A percentile compares a stretch with the other conserved stretches of the same genome.
Evolutionary conservation across 2,797 vertebrate species (phyloP).

Genomic region (Lagodon rhomboides): DNA sequence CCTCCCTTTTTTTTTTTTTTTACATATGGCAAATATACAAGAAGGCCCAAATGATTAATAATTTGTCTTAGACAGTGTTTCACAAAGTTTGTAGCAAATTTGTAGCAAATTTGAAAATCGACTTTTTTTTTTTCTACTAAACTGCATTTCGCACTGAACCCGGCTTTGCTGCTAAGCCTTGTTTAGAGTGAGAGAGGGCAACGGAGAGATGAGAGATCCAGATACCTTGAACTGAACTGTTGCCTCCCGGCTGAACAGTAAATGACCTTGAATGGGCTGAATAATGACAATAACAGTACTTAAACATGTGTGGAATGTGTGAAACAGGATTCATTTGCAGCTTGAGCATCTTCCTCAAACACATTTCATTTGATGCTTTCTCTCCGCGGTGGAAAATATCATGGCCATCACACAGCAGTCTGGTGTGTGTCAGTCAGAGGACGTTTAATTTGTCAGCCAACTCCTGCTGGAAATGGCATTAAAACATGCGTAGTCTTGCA

Average conservation of each 20-base stretch:
- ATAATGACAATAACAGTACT: conserved; percentile 30
- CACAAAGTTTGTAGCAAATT: no score
- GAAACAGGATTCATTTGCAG: conserved; percentile 28
- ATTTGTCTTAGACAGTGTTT: no score
- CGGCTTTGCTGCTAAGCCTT: not conserved
- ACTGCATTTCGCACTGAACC: not conserved
- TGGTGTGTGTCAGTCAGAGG: conserved; percentile 28
- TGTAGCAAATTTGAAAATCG: not conserved
- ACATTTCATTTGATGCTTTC: conserved; percentile 44
- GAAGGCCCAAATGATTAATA: no score
- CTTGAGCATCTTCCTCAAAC: conserved; percentile 25
- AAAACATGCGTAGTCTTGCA: conserved; percentile 7
- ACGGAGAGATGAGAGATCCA: not conserved
- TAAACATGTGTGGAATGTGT: conserved; percentile 44
- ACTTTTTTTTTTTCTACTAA: not conserved
- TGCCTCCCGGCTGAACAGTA: conserved; percentile 15
- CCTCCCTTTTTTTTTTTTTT: no score
- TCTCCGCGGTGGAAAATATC: conserved; percentile 8
- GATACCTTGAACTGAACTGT: not conserved
- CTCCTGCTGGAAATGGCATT: conserved; percentile 44
- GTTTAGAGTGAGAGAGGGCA: not conserved
- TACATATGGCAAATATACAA: no score
- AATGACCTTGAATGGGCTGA: conserved; percentile 17
- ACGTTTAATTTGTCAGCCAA: conserved; percentile 38
- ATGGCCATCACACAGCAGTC: conserved; percentile 26